Conservation (phyloP, 1,140 invertebrate species). For the Euglossa dilemma region DNA sequence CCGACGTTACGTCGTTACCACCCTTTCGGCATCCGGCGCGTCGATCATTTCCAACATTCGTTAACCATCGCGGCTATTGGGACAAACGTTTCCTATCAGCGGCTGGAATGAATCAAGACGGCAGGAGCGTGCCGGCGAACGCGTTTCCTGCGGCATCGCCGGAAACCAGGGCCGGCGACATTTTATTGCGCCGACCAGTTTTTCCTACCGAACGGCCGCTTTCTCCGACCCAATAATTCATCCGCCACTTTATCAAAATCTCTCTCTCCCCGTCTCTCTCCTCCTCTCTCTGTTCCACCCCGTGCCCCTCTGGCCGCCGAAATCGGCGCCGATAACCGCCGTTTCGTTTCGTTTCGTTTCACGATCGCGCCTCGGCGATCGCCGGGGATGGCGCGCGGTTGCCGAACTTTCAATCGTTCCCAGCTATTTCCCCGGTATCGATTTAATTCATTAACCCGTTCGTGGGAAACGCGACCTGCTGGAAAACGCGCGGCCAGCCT, state of each 20-base stretch:
- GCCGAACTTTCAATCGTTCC: conserved; percentile 35
- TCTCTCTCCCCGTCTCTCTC: too few species aligned
- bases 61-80: conserved; percentile 20
- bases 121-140: neutral
- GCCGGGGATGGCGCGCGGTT: neutral
- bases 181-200: conserved; percentile 46
- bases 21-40: neutral
- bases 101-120: conserved; percentile 24
- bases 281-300: neutral
- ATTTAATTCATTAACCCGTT: conserved; percentile 39
- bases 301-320: neutral
- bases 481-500: neutral
- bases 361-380: neutral
- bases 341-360: conserved; percentile 30
- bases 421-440: conserved; percentile 15
- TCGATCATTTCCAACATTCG: conserved; percentile 37
- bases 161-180: conserved; percentile 37
- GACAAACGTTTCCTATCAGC: conserved; percentile 40
- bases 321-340: conserved; percentile 41
- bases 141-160: conserved; percentile 26
- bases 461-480: neutral
- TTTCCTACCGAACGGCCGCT: conserved; percentile 3
- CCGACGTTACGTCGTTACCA: too few species aligned
- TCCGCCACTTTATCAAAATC: conserved; percentile 42
- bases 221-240: conserved; percentile 46